These are phyloP conservation scores for Rhamphomyia laevipes DNA, from an alignment of 2,888 invertebrate species.

Conservation along the genomic window DNA sequence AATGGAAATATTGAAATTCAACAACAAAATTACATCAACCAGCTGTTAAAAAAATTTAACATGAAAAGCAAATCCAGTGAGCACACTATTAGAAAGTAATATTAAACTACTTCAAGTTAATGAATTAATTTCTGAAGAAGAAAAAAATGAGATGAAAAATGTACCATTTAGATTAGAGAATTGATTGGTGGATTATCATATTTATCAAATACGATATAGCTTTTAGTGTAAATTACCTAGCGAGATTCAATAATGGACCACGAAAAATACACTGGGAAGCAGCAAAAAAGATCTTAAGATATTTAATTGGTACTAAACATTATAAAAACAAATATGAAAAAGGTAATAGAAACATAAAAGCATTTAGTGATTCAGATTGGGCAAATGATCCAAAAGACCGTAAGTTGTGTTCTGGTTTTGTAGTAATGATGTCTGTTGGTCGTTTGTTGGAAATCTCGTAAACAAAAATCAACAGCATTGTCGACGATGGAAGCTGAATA, in stretches of 20 bases:
- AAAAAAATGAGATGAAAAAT: background rate
- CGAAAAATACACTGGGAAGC: slow-evolving; percentile 3
- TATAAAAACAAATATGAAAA: background rate
- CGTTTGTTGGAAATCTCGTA: slow-evolving; percentile 5
- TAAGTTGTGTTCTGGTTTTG: slow-evolving; percentile 6
- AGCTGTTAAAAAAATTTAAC: slow-evolving; percentile 2
- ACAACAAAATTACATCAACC: background rate
- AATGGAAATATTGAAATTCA: background rate
- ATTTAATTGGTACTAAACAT: background rate
- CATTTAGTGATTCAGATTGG: slow-evolving; percentile 2
- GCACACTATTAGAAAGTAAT: slow-evolving; percentile 7
- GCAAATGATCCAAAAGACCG: slow-evolving; percentile 5
- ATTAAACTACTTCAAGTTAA: background rate
- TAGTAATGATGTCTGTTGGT: slow-evolving; percentile 2
- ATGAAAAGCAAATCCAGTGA: slow-evolving; percentile 10
- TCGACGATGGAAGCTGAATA: slow-evolving; percentile 9
- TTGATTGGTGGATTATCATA: slow-evolving; percentile 3
- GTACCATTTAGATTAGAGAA: slow-evolving; percentile 1
- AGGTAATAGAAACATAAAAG: no score
- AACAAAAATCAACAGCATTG: slow-evolving; percentile 5
- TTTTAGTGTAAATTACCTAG: slow-evolving; percentile 1
- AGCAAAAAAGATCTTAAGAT: slow-evolving; percentile 1
- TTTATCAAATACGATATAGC: slow-evolving; percentile 7
- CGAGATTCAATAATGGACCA: slow-evolving; percentile 1
- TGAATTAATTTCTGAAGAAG: slow-evolving; percentile 2